Evolutionary conservation across 2,797 vertebrate species (phyloP).

Genomic region (Cyprinella venusta): DNA sequence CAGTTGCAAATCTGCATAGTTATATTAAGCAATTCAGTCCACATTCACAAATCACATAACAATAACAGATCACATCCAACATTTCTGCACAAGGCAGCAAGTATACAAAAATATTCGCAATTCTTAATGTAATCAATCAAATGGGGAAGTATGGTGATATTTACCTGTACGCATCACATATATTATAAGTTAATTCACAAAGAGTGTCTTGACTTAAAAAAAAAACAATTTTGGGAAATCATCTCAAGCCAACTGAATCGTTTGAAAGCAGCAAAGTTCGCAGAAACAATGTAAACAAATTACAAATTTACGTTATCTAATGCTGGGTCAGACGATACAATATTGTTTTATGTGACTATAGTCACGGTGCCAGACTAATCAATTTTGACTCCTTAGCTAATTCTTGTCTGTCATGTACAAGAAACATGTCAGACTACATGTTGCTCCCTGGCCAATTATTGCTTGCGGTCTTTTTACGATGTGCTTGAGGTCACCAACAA

Average conservation of each 20-base stretch:
- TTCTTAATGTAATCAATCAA: too few species aligned
- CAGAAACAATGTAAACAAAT: not conserved
- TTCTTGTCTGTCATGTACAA: not conserved
- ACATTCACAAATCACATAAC: conserved; percentile 13
- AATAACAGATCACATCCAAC: not conserved
- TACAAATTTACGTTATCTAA: not conserved
- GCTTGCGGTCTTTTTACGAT: not conserved
- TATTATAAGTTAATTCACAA: too few species aligned
- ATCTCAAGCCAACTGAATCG: not conserved
- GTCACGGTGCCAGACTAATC: not conserved
- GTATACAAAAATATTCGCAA: too few species aligned
- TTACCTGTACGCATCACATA: too few species aligned
- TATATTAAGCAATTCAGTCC: conserved; percentile 34
- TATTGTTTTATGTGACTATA: not conserved
- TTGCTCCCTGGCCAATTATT: not conserved
- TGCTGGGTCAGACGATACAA: not conserved
- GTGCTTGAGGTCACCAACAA: not conserved
- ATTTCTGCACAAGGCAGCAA: not conserved
- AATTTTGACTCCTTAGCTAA: not conserved
- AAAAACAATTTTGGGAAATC: conserved; percentile 1
- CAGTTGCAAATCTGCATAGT: conserved; percentile 23
- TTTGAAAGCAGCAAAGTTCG: not conserved
- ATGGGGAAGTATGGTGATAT: too few species aligned
- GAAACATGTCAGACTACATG: not conserved
- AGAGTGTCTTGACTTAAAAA: not conserved